phyloP scores from a whole-genome alignment of 2,888 invertebrate genomes.

The Epicampocera succincta region DNA sequence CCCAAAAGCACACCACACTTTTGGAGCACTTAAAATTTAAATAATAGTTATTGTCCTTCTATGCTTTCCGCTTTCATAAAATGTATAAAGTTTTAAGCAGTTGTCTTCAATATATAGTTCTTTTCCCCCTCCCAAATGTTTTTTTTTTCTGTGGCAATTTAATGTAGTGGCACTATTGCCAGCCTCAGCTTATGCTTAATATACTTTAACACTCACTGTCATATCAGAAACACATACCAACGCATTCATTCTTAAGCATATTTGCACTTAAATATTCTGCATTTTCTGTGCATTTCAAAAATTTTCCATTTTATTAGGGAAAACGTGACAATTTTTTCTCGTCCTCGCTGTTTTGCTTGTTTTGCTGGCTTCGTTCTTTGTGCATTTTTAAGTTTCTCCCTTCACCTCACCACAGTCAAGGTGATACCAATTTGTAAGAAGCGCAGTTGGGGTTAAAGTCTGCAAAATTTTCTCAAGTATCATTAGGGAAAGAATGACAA shows the following conservation, averaged over 20 bases:
- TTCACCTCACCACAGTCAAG: constrained; percentile 50
- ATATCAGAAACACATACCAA: neutral
- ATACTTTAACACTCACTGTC: neutral
- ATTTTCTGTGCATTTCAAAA: constrained; percentile 43
- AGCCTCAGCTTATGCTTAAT: constrained; percentile 46
- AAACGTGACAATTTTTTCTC: constrained; percentile 63
- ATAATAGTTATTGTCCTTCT: constrained; percentile 8
- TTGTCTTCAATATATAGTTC: neutral
- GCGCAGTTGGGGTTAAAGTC: constrained; percentile 46
- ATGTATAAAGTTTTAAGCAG: neutral
- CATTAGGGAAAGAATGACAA: constrained; percentile 47
- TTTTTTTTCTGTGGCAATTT: constrained; percentile 2
- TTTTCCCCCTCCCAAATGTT: neutral
- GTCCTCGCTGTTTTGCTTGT: neutral
- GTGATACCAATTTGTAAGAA: constrained; percentile 58
- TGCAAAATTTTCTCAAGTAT: constrained; percentile 43
- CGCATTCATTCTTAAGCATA: neutral
- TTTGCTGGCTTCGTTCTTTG: too few species aligned
- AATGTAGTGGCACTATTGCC: constrained; percentile 40
- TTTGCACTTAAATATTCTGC: constrained; percentile 4
- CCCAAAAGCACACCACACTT: constrained; percentile 17
- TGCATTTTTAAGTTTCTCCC: neutral
- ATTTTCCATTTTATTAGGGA: constrained; percentile 43
- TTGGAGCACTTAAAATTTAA: constrained; percentile 19
- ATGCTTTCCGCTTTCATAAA: neutral